phyloP scores from a whole-genome alignment of 2,113 vertebrate species.

The Eretmochelys imbricata region DNA sequence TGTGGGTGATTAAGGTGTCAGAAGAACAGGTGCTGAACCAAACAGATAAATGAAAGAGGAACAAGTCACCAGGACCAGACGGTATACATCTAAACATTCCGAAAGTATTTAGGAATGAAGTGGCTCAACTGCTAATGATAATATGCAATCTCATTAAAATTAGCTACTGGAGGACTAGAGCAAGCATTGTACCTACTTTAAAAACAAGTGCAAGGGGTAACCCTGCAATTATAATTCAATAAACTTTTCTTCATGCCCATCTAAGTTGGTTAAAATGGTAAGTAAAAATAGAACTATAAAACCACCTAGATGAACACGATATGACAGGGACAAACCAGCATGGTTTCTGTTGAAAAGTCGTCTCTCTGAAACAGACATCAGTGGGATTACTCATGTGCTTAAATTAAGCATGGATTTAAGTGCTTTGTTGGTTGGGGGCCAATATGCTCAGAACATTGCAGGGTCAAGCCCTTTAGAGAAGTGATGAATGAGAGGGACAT shows the following conservation, averaged over 20 bases:
- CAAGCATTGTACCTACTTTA: constrained; percentile 47
- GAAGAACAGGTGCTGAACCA: constrained; percentile 54
- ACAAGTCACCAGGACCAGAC: constrained; percentile 61
- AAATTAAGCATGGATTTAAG: background rate
- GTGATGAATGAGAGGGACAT: background rate
- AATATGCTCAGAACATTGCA: background rate
- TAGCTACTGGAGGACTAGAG: constrained; percentile 59
- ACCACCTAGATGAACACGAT: background rate
- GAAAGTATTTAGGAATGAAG: constrained; percentile 68
- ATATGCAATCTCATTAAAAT: constrained; percentile 59
- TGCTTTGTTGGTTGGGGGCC: background rate
- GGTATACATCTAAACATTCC: constrained; percentile 47
- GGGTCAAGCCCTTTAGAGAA: background rate
- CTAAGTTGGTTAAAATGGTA: background rate
- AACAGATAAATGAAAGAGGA: constrained; percentile 67
- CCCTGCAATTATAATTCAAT: background rate
- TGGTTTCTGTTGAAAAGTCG: background rate
- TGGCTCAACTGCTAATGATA: constrained; percentile 56
- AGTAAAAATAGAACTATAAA: background rate
- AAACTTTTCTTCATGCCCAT: background rate
- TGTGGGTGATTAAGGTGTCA: background rate
- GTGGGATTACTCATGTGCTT: background rate
- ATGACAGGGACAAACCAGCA: background rate
- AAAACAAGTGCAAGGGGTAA: constrained; percentile 5
- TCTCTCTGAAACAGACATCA: background rate